Percentiles rank a stretch among this genome's conserved stretches.
phyloP scores from a whole-genome alignment of 2,797 vertebrate genomes.

The Oreortyx pictus region DNA sequence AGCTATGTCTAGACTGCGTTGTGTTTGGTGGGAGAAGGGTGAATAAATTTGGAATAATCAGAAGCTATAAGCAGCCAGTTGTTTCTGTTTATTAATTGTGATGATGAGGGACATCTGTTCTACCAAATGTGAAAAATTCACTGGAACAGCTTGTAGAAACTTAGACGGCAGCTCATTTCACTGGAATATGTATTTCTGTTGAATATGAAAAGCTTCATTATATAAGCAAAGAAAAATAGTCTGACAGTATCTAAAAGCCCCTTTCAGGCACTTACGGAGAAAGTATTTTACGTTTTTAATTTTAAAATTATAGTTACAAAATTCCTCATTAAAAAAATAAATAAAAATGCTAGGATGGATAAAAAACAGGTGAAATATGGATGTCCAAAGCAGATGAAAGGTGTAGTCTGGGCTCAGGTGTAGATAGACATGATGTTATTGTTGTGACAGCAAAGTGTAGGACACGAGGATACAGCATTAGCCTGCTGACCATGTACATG shows the following conservation, averaged over 20 bases:
- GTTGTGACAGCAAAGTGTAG: neutral
- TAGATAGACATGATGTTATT: neutral
- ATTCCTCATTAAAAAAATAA: neutral
- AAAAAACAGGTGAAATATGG: neutral
- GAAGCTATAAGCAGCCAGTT: neutral
- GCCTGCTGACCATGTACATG: neutral
- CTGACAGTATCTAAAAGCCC: neutral
- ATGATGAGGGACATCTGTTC: neutral
- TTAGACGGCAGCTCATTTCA: neutral
- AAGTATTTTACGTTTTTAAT: neutral
- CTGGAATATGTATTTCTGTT: neutral
- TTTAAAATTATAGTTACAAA: neutral
- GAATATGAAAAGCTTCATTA: neutral
- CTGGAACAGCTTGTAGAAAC: neutral
- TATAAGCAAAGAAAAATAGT: neutral
- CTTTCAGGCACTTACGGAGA: neutral
- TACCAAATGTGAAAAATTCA: neutral
- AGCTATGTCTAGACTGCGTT: constrained; percentile 42
- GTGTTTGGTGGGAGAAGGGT: constrained; percentile 34
- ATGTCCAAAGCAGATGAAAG: neutral
- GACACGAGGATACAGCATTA: neutral
- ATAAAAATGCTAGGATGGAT: neutral
- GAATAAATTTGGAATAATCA: neutral
- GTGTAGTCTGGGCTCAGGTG: neutral
- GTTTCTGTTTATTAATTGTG: neutral